phyloP scores from a whole-genome alignment of 2,113 vertebrate genomes.

The Osmerus eperlanus region DNA sequence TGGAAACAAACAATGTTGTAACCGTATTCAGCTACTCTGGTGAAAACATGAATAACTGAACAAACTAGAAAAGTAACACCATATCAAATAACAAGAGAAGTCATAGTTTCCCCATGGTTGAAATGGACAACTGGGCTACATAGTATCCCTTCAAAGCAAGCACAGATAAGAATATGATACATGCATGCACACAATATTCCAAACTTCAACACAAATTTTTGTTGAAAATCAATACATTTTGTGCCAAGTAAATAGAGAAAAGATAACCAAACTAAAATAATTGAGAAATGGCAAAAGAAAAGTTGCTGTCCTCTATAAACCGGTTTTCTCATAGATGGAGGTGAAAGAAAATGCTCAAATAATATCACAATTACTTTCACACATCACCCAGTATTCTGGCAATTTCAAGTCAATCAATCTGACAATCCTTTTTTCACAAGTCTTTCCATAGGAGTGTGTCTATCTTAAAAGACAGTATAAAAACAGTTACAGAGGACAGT shows the following conservation, averaged over 20 bases:
- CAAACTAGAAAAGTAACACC: not conserved
- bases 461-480: not conserved
- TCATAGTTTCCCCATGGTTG: not conserved
- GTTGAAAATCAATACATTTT: not conserved
- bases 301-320: no score
- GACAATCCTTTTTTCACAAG: no score
- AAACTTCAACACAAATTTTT: not conserved
- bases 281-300: not conserved
- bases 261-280: not conserved
- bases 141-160: not conserved
- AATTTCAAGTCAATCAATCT: not conserved
- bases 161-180: not conserved
- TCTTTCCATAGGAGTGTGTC: not conserved
- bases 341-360: not conserved
- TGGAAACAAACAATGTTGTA: not conserved
- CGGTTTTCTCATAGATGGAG: not conserved
- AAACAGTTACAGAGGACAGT: not conserved
- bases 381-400: not conserved
- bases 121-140: not conserved
- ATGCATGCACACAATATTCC: not conserved
- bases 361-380: not conserved
- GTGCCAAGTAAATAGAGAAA: not conserved
- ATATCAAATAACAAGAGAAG: slow-evolving; percentile 5
- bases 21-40: not conserved
- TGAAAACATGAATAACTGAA: not conserved